Percentiles rank a stretch among this genome's conserved stretches.
phyloP scores from a whole-genome alignment of 2,113 vertebrate genomes.

The Leucopsar rothschildi region DNA sequence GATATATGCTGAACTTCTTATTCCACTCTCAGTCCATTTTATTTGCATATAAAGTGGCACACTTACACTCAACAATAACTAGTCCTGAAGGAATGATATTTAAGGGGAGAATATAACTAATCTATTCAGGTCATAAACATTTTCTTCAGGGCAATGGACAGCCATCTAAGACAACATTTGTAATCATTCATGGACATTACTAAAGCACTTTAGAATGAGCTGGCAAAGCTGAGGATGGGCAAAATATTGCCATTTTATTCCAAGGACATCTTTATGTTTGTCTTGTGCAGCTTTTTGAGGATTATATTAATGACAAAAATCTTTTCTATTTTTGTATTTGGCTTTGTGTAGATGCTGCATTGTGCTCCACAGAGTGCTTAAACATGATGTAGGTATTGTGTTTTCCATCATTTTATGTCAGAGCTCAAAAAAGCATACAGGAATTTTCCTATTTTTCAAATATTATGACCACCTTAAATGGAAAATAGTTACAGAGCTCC shows the following conservation, averaged over 20 bases:
- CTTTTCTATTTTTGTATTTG: slow-evolving; percentile 3
- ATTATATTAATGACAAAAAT: slow-evolving; percentile 16
- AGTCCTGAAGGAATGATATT: slow-evolving; percentile 73
- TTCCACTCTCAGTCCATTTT: slow-evolving; percentile 67
- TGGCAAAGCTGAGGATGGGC: slow-evolving; percentile 22
- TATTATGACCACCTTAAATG: not conserved
- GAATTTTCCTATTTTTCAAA: slow-evolving; percentile 6
- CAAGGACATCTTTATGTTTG: slow-evolving; percentile 33
- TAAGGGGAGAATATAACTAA: slow-evolving; percentile 73
- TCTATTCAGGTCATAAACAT: slow-evolving; percentile 70
- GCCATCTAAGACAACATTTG: slow-evolving; percentile 63
- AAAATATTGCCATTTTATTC: slow-evolving; percentile 40
- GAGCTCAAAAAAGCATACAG: not conserved
- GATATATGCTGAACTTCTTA: slow-evolving; percentile 66
- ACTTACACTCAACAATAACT: slow-evolving; percentile 74
- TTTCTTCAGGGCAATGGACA: slow-evolving; percentile 72
- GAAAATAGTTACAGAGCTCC: not conserved
- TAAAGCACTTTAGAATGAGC: slow-evolving; percentile 45
- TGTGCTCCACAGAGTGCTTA: not conserved
- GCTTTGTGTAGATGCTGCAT: not conserved
- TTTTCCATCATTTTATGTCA: not conserved
- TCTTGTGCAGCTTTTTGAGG: slow-evolving; percentile 6
- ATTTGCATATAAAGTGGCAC: slow-evolving; percentile 80
- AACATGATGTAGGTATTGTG: not conserved
- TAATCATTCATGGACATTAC: slow-evolving; percentile 61